Percentiles rank a stretch among this genome's conserved stretches.
Conservation (phyloP, 1,140 invertebrate species). For the Aphelinus atriplicis region DNA sequence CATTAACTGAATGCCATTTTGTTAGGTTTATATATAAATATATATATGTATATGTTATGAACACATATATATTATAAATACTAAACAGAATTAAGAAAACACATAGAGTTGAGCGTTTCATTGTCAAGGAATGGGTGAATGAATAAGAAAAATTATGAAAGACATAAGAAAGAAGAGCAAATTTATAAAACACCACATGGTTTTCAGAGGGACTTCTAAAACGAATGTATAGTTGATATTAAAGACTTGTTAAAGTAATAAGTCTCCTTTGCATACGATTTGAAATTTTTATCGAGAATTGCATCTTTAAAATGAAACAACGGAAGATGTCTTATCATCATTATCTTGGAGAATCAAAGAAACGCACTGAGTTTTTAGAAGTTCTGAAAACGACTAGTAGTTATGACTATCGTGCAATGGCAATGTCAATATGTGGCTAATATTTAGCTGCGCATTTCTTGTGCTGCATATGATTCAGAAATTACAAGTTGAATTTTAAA, state of each 20-base stretch:
- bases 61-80: conserved; percentile 33
- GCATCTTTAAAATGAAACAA: too few species aligned
- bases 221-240: conserved; percentile 41
- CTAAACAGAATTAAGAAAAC: conserved; percentile 24
- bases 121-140: conserved; percentile 32
- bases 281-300: too few species aligned
- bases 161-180: not conserved
- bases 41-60: conserved; percentile 30
- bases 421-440: conserved; percentile 43
- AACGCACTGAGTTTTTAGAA: conserved; percentile 54
- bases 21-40: conserved; percentile 51
- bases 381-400: conserved; percentile 53
- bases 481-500: not conserved
- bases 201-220: conserved; percentile 57
- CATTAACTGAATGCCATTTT: conserved; percentile 67
- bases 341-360: not conserved
- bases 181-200: too few species aligned
- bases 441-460: conserved; percentile 37
- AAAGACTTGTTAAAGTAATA: conserved; percentile 27
- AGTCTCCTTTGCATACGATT: too few species aligned
- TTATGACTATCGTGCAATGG: conserved; percentile 52
- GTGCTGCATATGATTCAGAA: conserved; percentile 6
- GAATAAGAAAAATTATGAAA: conserved; percentile 44
- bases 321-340: too few species aligned
- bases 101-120: conserved; percentile 33